phyloP scores from a whole-genome alignment of 2,888 invertebrate species.

The Hoplodrina blanda region DNA sequence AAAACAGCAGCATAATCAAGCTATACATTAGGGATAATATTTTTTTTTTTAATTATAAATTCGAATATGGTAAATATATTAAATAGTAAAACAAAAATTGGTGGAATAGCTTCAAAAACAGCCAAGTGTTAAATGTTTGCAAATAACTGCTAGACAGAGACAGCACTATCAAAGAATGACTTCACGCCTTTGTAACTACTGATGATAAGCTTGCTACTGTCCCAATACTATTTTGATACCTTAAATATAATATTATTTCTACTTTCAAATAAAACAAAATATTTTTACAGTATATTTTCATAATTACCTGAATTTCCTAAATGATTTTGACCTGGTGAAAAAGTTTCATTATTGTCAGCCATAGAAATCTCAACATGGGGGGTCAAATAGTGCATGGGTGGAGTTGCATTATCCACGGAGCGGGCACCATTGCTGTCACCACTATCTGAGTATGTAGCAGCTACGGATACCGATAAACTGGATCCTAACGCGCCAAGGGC shows the following conservation, averaged over 20 bases:
- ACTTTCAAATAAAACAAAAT: not conserved
- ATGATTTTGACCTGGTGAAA: slow-evolving; percentile 90
- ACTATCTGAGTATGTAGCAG: slow-evolving; percentile 95
- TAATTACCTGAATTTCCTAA: slow-evolving; percentile 79
- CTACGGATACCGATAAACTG: slow-evolving; percentile 92
- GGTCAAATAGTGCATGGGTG: slow-evolving; percentile 97
- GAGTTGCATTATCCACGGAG: slow-evolving; percentile 96
- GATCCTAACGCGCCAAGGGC: slow-evolving; percentile 91
- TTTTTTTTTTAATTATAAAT: too few relatives aligned
- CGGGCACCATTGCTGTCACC: slow-evolving; percentile 95
- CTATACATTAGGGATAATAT: too few relatives aligned
- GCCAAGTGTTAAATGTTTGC: not conserved
- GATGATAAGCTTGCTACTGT: not conserved
- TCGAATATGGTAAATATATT: too few relatives aligned
- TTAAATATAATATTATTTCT: not conserved
- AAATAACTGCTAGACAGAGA: too few relatives aligned
- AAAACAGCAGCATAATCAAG: too few relatives aligned
- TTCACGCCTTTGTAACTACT: too few relatives aligned
- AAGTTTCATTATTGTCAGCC: slow-evolving; percentile 94
- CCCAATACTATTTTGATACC: not conserved
- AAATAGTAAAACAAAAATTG: too few relatives aligned
- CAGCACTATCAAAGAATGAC: too few relatives aligned
- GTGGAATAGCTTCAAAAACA: too few relatives aligned
- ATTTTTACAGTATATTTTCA: not conserved
- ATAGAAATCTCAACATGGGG: slow-evolving; percentile 98